Percentiles rank a stretch among this genome's conserved stretches.
phyloP scores from a whole-genome alignment of 2,797 vertebrate species.

The Phoeniculus purpureus region DNA sequence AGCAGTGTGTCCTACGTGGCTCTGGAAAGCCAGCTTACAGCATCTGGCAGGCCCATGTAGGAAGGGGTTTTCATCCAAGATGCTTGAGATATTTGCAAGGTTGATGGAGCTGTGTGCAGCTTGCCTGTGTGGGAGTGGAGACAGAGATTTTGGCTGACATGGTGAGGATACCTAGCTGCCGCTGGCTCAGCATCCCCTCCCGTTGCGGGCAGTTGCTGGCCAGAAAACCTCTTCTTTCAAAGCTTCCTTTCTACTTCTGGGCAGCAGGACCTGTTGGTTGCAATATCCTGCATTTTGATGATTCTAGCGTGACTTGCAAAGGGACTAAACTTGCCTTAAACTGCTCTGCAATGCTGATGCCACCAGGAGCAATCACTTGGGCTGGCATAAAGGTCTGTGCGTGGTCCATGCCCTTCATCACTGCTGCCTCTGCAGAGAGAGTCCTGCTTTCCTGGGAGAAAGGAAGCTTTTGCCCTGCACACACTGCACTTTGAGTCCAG shows the following conservation, averaged over 20 bases:
- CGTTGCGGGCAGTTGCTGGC: background rate
- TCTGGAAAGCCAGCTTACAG: background rate
- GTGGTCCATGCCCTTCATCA: background rate
- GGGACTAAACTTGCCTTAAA: background rate
- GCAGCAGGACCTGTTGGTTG: background rate
- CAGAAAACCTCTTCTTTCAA: background rate
- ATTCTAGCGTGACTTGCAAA: background rate
- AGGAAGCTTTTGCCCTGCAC: background rate
- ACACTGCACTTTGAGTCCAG: background rate
- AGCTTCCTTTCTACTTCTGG: background rate
- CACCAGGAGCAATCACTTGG: accelerated
- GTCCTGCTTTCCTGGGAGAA: background rate
- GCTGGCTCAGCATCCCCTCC: background rate
- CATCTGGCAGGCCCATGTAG: background rate
- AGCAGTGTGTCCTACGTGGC: background rate
- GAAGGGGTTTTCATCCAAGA: background rate
- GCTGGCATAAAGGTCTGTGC: background rate
- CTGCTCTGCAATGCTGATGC: background rate
- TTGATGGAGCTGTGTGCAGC: background rate
- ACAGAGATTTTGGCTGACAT: accelerated
- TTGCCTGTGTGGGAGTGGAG: accelerated
- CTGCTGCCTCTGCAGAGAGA: background rate
- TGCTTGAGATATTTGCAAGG: background rate
- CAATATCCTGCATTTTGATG: background rate
- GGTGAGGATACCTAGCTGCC: background rate